A percentile compares a stretch with the other conserved stretches of the same genome.
phyloP scores from a whole-genome alignment of 2,113 vertebrate species.

The Ramphastos sulfuratus region DNA sequence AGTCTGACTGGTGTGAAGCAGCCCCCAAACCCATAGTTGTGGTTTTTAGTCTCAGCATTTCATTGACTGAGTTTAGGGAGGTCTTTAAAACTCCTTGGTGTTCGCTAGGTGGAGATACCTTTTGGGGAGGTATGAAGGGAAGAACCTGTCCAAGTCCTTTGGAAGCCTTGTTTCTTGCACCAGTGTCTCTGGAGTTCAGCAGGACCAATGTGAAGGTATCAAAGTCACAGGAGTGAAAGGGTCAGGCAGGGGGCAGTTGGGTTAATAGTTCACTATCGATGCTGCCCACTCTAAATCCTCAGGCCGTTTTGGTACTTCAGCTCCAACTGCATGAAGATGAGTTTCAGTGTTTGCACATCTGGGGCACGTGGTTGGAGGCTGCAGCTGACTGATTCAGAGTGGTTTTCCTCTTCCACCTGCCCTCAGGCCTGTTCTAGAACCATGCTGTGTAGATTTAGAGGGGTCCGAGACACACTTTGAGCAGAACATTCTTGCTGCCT shows the following conservation, averaged over 20 bases:
- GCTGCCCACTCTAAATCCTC: fast-evolving
- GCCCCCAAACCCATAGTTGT: not conserved
- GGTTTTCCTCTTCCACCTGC: not conserved
- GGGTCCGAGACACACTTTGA: fast-evolving
- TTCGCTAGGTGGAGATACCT: not conserved
- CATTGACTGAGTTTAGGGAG: not conserved
- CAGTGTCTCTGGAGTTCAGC: not conserved
- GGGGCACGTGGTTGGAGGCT: fast-evolving
- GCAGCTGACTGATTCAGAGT: fast-evolving
- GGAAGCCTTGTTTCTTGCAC: not conserved
- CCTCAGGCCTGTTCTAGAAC: fast-evolving
- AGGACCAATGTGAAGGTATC: not conserved
- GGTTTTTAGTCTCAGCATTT: conserved; percentile 22
- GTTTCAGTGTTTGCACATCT: not conserved
- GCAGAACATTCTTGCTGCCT: not conserved
- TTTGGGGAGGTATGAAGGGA: not conserved
- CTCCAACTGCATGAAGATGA: fast-evolving
- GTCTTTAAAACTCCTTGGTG: not conserved
- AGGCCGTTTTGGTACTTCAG: not conserved
- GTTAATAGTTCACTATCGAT: not conserved
- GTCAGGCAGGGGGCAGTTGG: not conserved
- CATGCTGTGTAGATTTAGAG: fast-evolving
- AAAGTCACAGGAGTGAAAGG: not conserved
- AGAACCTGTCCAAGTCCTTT: not conserved
- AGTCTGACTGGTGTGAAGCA: not conserved